Evolutionary conservation across 2,888 invertebrate species (phyloP).

Genomic region (Phytoseiulus persimilis): DNA sequence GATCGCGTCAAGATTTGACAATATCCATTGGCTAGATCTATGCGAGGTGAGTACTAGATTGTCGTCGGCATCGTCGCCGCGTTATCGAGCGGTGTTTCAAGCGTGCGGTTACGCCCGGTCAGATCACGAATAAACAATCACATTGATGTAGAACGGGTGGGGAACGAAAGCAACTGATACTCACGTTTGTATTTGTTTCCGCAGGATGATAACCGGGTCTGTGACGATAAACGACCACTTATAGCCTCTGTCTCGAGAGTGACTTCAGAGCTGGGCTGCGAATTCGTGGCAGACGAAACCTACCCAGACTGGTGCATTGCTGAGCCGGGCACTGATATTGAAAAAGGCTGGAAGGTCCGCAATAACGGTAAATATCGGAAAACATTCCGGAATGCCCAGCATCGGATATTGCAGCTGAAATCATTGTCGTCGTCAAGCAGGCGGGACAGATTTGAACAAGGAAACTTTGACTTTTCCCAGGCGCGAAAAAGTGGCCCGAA

Average conservation of each 20-base stretch:
- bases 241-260: slow-evolving; percentile 5
- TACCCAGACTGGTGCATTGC: slow-evolving; percentile 25
- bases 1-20: slow-evolving; percentile 30
- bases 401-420: no score
- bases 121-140: no score
- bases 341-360: slow-evolving; percentile 30
- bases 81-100: no score
- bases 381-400: neutral
- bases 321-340: slow-evolving; percentile 19
- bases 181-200: neutral
- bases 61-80: neutral
- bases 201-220: slow-evolving; percentile 11
- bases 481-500: neutral
- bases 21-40: slow-evolving; percentile 16
- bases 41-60: neutral
- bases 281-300: slow-evolving; percentile 28
- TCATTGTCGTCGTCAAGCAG: no score
- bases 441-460: no score
- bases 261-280: slow-evolving; percentile 21
- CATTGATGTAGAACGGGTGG: no score
- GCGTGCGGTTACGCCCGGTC: no score
- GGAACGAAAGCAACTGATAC: no score
- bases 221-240: slow-evolving; percentile 11
- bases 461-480: neutral
- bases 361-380: neutral